Evolutionary conservation across 2,797 vertebrate species (phyloP), one percentile per base, ranked within the genome.

Genomic region (Sciaenops ocellatus): DNA sequence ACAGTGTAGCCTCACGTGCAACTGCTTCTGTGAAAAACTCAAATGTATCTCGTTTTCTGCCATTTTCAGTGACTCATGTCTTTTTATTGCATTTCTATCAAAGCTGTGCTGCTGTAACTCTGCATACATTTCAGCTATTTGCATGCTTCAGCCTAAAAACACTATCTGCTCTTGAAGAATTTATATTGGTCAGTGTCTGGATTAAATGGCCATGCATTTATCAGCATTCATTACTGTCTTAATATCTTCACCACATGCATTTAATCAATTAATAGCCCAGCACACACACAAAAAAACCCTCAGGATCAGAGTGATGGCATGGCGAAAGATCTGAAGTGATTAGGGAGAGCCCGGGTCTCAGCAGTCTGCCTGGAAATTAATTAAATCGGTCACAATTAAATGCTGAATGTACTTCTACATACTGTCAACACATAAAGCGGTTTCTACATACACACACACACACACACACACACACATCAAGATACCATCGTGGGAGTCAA

Each of bases 381-480:
- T 94, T 91, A 89, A 91, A 93, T 89, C 74, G 48, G 85, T 90
- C 86, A 87, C 68, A 75, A 92, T 92, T 84, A 89, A 92, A 92
- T 83, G 79, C 82, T 82, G 68, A 87, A 90, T 83, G 79, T 83
- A 81, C 64, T 73, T 73, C 28, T 66, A 85, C 76, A 52, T 68
- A 50, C 78, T 85, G 83, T 88, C 80, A 90, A 78, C 85, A 89
- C 71, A 50, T 10, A 0, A 28, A 73, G 22, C 77, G 51, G 20
- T 68, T 12, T 34, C 7, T 16, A 51, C 62, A 69, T 11, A n/a
- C 26, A 67, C 44, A 69, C 26, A 16, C 41, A 18, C 57, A n/a
- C 26, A 67, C 44, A 69, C 26, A 16, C 41, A 18, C 57, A 59
- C n/a, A 56, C 47, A 52, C 50, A 54, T 69, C 3, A 38, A 73